Conservation (phyloP, 2,888 invertebrate genomes). For the Heteromurus nitidus region DNA sequence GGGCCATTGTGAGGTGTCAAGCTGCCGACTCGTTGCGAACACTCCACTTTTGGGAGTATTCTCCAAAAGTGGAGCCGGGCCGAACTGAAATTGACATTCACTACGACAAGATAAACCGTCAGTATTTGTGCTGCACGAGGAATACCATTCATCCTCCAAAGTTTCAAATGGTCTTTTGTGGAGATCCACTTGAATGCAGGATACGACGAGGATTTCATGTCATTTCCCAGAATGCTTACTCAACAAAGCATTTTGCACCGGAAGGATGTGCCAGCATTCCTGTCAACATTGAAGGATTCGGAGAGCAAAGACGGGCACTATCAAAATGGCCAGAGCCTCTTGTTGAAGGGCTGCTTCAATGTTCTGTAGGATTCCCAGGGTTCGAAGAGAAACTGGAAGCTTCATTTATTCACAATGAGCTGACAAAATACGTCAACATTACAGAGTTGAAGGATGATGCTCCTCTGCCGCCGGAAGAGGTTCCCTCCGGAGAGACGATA, state of each 20-base stretch:
- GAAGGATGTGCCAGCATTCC: conserved; percentile 65
- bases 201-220: conserved; percentile 58
- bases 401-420: conserved; percentile 58
- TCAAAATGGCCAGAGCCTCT: conserved; percentile 62
- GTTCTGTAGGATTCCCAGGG: conserved; percentile 53
- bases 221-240: conserved; percentile 60
- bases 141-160: conserved; percentile 61
- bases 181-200: conserved; percentile 58
- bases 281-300: conserved; percentile 63
- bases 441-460: conserved; percentile 18
- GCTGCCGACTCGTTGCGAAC: conserved; percentile 55
- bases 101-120: conserved; percentile 58
- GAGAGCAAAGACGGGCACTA: conserved; percentile 58
- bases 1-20: conserved; percentile 58
- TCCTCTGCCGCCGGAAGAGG: conserved; percentile 19
- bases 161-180: conserved; percentile 63
- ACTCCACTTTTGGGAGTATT: conserved; percentile 63
- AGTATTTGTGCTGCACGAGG: conserved; percentile 59
- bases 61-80: conserved; percentile 27
- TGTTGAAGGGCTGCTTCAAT: conserved; percentile 60
- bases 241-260: conserved; percentile 66
- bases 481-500: conserved; percentile 51
- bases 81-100: conserved; percentile 50
- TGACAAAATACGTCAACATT: conserved; percentile 44
- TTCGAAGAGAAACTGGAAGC: conserved; percentile 55